Conservation (phyloP, 1,140 invertebrate genomes). For the Drosophila mojavensis region DNA sequence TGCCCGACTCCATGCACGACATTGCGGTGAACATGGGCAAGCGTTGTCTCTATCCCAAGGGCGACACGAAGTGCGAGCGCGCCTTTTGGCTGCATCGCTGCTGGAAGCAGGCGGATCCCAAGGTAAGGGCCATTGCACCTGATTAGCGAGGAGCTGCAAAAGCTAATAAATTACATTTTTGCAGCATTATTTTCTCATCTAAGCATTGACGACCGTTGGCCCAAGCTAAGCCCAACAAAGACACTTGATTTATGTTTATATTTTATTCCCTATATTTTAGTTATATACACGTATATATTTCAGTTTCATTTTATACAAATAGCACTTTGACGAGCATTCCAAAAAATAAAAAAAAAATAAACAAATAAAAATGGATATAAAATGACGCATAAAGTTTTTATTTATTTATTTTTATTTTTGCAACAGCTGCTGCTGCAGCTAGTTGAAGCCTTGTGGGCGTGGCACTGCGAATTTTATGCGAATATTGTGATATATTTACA, state of each 20-base stretch:
- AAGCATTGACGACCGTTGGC: slow-evolving; percentile 22
- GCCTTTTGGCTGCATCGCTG: slow-evolving; percentile 75
- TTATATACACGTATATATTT: neutral
- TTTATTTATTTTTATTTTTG: neutral
- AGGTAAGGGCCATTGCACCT: slow-evolving; percentile 46
- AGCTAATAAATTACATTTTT: slow-evolving; percentile 34
- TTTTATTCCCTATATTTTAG: slow-evolving; percentile 9
- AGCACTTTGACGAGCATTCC: slow-evolving; percentile 35
- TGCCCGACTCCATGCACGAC: slow-evolving; percentile 66
- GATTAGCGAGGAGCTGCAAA: slow-evolving; percentile 16
- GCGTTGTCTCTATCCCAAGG: slow-evolving; percentile 62
- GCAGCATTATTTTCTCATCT: slow-evolving; percentile 51
- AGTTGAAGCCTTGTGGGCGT: slow-evolving; percentile 18
- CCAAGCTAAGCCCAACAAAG: neutral
- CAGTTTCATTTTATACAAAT: slow-evolving; percentile 14
- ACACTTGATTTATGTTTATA: slow-evolving; percentile 41
- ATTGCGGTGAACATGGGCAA: slow-evolving; percentile 70
- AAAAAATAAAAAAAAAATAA: slow-evolving; percentile 8
- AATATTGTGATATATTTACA: slow-evolving; percentile 34
- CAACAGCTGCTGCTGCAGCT: slow-evolving; percentile 58
- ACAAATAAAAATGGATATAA: slow-evolving; percentile 15
- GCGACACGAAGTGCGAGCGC: slow-evolving; percentile 67
- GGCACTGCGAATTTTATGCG: neutral
- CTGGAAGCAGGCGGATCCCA: slow-evolving; percentile 67
- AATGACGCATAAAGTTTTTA: slow-evolving; percentile 28